Percentiles rank a stretch among this genome's conserved stretches.
These are phyloP conservation scores for Cyclophora punctaria DNA, from an alignment of 2,888 invertebrate species.

Conservation along the genomic window DNA sequence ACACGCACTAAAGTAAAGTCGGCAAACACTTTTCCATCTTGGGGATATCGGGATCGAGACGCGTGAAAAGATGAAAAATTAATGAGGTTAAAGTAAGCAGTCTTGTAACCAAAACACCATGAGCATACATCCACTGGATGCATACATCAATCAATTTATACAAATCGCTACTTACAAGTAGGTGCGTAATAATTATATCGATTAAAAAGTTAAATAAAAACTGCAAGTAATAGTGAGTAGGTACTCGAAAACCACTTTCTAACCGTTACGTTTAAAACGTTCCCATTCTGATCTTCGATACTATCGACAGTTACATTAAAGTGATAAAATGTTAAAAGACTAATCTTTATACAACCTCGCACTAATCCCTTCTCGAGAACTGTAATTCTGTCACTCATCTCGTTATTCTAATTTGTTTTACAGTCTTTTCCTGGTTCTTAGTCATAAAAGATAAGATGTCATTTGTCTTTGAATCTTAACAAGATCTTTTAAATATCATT, in stretches of 20 bases:
- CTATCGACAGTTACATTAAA: too few relatives aligned
- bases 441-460: not conserved
- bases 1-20: constrained; percentile 12
- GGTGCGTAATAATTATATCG: too few relatives aligned
- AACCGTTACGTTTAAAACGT: too few relatives aligned
- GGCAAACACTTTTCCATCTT: constrained; percentile 25
- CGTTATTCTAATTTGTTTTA: not conserved
- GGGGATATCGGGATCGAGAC: constrained; percentile 30
- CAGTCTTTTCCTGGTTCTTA: not conserved
- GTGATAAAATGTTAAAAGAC: too few relatives aligned
- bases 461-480: not conserved
- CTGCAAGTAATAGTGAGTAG: too few relatives aligned
- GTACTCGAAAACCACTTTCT: too few relatives aligned
- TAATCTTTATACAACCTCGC: too few relatives aligned
- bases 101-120: constrained; percentile 28
- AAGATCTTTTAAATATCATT: not conserved
- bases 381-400: not conserved
- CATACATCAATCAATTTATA: not conserved
- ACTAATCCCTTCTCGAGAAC: too few relatives aligned
- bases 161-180: too few relatives aligned
- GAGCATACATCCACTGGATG: constrained; percentile 26
- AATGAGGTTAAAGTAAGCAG: constrained; percentile 46
- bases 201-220: too few relatives aligned
- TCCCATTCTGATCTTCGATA: too few relatives aligned
- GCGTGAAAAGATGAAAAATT: constrained; percentile 48